These are phyloP conservation scores for Ptychodera flava DNA, from an alignment of 35 echinoderm and acorn worm genomes.

Conservation along the genomic window DNA sequence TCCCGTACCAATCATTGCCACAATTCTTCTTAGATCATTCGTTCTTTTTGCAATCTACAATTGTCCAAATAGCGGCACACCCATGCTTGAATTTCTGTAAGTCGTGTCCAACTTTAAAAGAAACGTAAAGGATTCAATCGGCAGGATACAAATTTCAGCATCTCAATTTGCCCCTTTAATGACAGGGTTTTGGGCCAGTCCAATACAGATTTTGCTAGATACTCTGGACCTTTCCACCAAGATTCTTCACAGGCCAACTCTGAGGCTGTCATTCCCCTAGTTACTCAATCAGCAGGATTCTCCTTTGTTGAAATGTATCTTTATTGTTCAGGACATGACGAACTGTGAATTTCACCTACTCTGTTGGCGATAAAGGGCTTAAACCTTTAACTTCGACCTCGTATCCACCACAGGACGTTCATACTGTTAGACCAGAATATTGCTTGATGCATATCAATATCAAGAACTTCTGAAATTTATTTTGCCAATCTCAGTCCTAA, in stretches of 20 bases:
- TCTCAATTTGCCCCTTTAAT: too few relatives aligned
- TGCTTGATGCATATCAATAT: slow-evolving; percentile 10
- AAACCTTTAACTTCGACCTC: slow-evolving; percentile 12
- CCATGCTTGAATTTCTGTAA: too few relatives aligned
- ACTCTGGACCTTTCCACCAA: slow-evolving; percentile 31
- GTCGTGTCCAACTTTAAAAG: too few relatives aligned
- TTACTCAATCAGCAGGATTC: slow-evolving; percentile 31
- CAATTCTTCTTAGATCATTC: too few relatives aligned
- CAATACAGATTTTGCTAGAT: not conserved
- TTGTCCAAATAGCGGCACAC: too few relatives aligned
- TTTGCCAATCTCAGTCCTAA: slow-evolving; percentile 12
- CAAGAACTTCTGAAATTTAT: slow-evolving; percentile 11
- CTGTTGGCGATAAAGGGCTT: slow-evolving; percentile 40
- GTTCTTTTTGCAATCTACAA: too few relatives aligned
- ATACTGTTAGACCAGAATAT: slow-evolving; percentile 36
- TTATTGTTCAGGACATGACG: slow-evolving; percentile 20
- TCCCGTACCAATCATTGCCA: too few relatives aligned
- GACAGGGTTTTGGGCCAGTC: slow-evolving; percentile 38
- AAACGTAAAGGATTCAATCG: too few relatives aligned
- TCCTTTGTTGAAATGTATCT: slow-evolving; percentile 29
- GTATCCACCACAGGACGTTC: slow-evolving; percentile 30
- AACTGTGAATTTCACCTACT: slow-evolving; percentile 30
- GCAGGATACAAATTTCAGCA: too few relatives aligned
- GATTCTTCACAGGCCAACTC: slow-evolving; percentile 6
- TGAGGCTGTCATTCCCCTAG: not conserved